These are phyloP conservation scores for Acrocyrtus sp. DNA, from an alignment of 2,888 invertebrate species.

Conservation along the genomic window DNA sequence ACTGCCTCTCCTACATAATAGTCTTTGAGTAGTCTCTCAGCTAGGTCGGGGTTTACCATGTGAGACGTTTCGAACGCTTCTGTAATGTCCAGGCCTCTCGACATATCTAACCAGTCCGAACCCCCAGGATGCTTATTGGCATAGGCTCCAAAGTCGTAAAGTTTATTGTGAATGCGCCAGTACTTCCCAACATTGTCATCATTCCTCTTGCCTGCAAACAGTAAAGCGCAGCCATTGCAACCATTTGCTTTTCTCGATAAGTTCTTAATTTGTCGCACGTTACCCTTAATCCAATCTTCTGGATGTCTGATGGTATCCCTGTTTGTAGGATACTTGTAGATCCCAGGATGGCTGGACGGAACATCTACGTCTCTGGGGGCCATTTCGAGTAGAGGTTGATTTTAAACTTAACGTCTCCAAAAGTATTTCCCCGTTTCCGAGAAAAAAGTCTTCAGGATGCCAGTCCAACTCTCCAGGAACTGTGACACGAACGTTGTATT, in stretches of 20 bases:
- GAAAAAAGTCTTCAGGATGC: too few relatives aligned
- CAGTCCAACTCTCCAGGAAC: too few relatives aligned
- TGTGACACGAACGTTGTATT: too few relatives aligned
- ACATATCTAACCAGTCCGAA: slow-evolving; percentile 62
- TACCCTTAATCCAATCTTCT: slow-evolving; percentile 45
- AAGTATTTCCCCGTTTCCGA: too few relatives aligned
- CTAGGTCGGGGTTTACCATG: slow-evolving; percentile 68
- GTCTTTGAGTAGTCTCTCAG: slow-evolving; percentile 73
- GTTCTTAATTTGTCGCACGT: too few relatives aligned
- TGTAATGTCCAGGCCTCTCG: slow-evolving; percentile 78
- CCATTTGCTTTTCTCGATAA: too few relatives aligned
- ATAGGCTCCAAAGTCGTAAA: slow-evolving; percentile 72
- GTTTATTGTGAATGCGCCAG: slow-evolving; percentile 64
- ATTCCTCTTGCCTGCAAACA: slow-evolving; percentile 47
- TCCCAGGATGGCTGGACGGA: slow-evolving; percentile 34
- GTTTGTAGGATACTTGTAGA: slow-evolving; percentile 35
- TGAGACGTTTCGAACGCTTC: slow-evolving; percentile 83
- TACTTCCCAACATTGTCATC: slow-evolving; percentile 57
- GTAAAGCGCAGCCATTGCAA: too few relatives aligned
- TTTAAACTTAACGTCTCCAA: too few relatives aligned
- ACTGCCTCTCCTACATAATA: slow-evolving; percentile 75
- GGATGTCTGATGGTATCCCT: slow-evolving; percentile 34
- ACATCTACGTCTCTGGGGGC: slow-evolving; percentile 24
- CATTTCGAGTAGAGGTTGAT: slow-evolving; percentile 7
- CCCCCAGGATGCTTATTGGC: slow-evolving; percentile 70